phyloP scores from a whole-genome alignment of 2,888 invertebrate genomes.

The Dasysyrphus tricinctus region DNA sequence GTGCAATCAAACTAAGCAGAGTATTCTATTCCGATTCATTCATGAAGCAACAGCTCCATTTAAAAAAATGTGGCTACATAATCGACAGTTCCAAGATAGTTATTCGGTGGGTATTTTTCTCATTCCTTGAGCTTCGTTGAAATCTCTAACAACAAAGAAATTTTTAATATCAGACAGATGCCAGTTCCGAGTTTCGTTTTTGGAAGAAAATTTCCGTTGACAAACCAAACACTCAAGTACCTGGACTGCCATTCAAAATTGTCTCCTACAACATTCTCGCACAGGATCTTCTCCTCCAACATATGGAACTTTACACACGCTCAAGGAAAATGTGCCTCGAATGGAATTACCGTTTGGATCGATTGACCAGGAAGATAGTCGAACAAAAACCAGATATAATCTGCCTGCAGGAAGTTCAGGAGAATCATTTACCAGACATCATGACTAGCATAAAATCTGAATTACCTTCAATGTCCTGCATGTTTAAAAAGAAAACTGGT shows the following conservation, averaged over 20 bases:
- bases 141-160: not conserved
- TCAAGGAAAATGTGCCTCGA: constrained; percentile 85
- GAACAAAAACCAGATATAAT: constrained; percentile 84
- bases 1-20: not conserved
- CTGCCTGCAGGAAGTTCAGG: constrained; percentile 94
- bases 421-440: constrained; percentile 86
- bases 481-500: constrained; percentile 94
- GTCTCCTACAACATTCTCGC: constrained; percentile 95
- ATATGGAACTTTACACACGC: constrained; percentile 88
- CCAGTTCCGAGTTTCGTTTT: not conserved
- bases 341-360: constrained; percentile 88
- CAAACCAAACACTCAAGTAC: not conserved
- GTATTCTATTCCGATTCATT: not conserved
- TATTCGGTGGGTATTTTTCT: not conserved
- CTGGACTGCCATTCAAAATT: constrained; percentile 85
- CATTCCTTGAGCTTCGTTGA: not conserved
- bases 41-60: not conserved
- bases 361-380: constrained; percentile 84
- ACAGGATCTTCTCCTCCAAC: constrained; percentile 90
- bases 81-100: too few species aligned
- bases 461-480: constrained; percentile 88
- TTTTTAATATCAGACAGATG: not conserved
- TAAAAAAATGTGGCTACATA: not conserved
- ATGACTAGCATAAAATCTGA: constrained; percentile 75
- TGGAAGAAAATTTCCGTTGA: constrained; percentile 16